These are phyloP conservation scores for Paratrypauchen microcephalus DNA, from an alignment of 2,797 vertebrate genomes.

Conservation along the genomic window DNA sequence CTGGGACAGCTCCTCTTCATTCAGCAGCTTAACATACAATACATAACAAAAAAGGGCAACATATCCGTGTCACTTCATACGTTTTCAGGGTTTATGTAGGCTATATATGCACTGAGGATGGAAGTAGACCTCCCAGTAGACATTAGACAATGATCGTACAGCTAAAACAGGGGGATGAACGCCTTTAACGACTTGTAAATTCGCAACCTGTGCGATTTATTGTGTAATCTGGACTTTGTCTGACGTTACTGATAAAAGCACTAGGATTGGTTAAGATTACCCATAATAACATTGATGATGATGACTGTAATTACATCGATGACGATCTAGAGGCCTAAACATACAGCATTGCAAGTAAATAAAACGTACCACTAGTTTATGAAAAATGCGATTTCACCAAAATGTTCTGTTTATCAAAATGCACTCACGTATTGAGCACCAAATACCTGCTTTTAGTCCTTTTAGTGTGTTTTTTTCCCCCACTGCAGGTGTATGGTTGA, in stretches of 20 bases:
- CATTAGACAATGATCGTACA: not conserved
- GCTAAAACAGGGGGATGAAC: not conserved
- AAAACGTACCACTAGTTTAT: not conserved
- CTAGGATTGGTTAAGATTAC: not conserved
- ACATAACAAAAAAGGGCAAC: not conserved
- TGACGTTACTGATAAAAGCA: not conserved
- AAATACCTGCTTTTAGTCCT: not conserved
- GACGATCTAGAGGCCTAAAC: constrained; percentile 1
- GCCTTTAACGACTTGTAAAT: not conserved
- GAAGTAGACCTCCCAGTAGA: not conserved
- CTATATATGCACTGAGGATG: not conserved
- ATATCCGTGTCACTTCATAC: not conserved
- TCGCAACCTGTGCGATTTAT: not conserved
- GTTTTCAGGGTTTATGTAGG: not conserved
- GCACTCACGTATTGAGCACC: not conserved
- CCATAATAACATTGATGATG: not conserved
- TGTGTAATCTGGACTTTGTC: not conserved
- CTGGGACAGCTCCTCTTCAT: constrained; percentile 87
- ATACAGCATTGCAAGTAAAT: not conserved
- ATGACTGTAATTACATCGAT: not conserved
- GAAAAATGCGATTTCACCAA: not conserved
- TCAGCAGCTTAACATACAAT: constrained; percentile 83
- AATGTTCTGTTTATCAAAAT: not conserved
- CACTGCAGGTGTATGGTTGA: constrained; percentile 33
- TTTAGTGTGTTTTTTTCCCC: not conserved